Conservation (phyloP, 2,797 vertebrate species). For the Sciurus carolinensis region DNA sequence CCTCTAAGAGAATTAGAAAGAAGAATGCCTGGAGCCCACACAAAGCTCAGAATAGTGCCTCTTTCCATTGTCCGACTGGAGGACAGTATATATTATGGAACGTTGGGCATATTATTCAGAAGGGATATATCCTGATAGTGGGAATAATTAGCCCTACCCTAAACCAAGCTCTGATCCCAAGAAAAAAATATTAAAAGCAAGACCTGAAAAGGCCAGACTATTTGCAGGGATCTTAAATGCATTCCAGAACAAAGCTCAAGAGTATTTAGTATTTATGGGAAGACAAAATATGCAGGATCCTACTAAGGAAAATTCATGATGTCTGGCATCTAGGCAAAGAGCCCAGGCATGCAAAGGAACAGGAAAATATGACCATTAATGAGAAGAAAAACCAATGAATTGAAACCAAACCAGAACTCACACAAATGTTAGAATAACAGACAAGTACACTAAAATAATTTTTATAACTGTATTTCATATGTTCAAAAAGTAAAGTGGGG, state of each 20-base stretch:
- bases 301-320: not conserved
- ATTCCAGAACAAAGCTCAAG: conserved; percentile 10
- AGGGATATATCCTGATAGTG: not conserved
- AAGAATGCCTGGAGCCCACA: not conserved
- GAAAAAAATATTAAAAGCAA: conserved; percentile 29
- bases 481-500: not conserved
- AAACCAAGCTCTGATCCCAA: conserved; percentile 29
- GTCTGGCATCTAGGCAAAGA: not conserved
- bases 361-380: conserved; percentile 2
- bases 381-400: not conserved
- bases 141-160: not conserved
- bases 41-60: not conserved
- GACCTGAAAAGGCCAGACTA: not conserved
- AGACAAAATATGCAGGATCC: not conserved
- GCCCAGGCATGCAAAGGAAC: not conserved
- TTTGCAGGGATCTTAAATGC: not conserved
- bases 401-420: not conserved
- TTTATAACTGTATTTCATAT: not conserved
- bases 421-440: not conserved
- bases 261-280: conserved; percentile 39
- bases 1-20: not conserved
- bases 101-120: not conserved
- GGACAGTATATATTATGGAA: not conserved
- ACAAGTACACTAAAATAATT: conserved; percentile 17
- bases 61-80: not conserved